phyloP scores from a whole-genome alignment of 1,140 invertebrate genomes.

The Ceratina australensis region DNA sequence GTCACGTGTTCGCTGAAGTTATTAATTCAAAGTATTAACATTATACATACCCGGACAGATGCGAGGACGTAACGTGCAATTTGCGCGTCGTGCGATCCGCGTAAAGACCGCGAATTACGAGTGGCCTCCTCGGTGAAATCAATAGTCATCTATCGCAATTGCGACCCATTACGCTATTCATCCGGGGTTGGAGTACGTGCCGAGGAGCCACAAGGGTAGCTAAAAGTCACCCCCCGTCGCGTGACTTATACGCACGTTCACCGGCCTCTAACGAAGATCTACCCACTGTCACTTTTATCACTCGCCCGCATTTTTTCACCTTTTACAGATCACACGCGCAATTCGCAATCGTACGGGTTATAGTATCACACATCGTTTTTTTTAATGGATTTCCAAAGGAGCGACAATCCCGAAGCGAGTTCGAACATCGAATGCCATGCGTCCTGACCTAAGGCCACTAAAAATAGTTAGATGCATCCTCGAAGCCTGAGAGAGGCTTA shows the following conservation, averaged over 20 bases:
- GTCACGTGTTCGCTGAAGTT: neutral
- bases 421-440: no score
- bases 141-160: constrained; percentile 65
- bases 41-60: neutral
- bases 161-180: constrained; percentile 53
- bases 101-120: constrained; percentile 29
- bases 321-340: neutral
- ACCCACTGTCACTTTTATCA: constrained; percentile 60
- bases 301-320: constrained; percentile 16
- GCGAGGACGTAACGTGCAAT: neutral
- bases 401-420: no score
- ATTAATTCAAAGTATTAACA: neutral
- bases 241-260: constrained; percentile 67
- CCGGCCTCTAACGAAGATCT: constrained; percentile 70
- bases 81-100: neutral
- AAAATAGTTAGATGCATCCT: no score
- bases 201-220: constrained; percentile 69
- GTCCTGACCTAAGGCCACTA: no score
- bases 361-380: neutral
- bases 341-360: neutral
- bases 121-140: constrained; percentile 49
- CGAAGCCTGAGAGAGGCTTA: no score
- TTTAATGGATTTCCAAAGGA: no score
- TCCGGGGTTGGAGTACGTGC: constrained; percentile 63
- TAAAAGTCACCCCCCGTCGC: constrained; percentile 65